These are phyloP conservation scores for Notodonta dromedarius DNA, from an alignment of 2,888 invertebrate species.

Conservation along the genomic window DNA sequence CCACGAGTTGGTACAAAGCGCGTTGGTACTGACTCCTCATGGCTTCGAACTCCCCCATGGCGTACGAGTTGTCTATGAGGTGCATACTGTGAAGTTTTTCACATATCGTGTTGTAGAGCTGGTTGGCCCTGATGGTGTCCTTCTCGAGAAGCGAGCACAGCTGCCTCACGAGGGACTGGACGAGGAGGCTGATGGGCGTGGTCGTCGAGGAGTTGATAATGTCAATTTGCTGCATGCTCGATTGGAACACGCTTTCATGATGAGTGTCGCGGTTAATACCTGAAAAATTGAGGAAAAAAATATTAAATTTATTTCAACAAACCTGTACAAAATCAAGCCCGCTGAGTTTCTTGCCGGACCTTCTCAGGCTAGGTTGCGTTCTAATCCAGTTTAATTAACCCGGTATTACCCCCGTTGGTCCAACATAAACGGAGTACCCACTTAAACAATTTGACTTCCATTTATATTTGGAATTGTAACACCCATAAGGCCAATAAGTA, in stretches of 20 bases:
- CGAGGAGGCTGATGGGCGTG: conserved; percentile 87
- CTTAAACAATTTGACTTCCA: no score
- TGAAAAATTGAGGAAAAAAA: conserved; percentile 45
- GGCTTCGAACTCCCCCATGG: conserved; percentile 87
- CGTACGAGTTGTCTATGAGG: conserved; percentile 88
- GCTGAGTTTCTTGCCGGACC: no score
- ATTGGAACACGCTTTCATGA: conserved; percentile 64
- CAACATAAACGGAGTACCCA: no score
- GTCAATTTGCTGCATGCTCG: conserved; percentile 69
- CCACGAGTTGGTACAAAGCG: conserved; percentile 86
- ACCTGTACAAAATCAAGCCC: no score
- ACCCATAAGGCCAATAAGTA: no score
- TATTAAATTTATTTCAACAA: neutral
- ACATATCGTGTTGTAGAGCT: conserved; percentile 87
- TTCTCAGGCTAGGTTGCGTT: no score
- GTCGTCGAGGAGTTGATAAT: conserved; percentile 70
- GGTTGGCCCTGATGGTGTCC: conserved; percentile 82
- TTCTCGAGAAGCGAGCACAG: conserved; percentile 87
- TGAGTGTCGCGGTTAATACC: conserved; percentile 61
- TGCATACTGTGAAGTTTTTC: conserved; percentile 87
- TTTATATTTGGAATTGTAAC: no score
- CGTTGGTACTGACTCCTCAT: conserved; percentile 88
- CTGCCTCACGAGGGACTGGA: conserved; percentile 88
- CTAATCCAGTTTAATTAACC: no score
- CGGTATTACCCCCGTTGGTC: no score